phyloP scores from a whole-genome alignment of 1,140 invertebrate genomes.

The Psilanteris sp. region DNA sequence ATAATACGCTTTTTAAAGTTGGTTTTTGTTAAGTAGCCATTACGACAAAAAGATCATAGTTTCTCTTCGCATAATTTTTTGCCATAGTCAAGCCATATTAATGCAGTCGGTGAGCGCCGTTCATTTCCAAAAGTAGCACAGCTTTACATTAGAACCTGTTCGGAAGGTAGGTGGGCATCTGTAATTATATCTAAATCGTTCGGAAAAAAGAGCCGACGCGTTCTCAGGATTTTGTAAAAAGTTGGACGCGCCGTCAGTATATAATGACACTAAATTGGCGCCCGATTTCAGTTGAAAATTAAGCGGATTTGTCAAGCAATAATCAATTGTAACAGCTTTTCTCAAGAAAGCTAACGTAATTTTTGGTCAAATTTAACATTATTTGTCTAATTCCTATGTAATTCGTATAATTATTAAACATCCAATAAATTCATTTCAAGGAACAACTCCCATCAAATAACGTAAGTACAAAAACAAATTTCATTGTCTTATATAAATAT shows the following conservation, averaged over 20 bases:
- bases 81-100: conserved; percentile 27
- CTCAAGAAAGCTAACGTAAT: no score
- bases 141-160: conserved; percentile 59
- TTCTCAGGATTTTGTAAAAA: conserved; percentile 58
- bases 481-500: no score
- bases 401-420: no score
- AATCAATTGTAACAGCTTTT: background rate
- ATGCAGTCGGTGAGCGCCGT: conserved; percentile 21
- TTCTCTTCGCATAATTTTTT: conserved; percentile 36
- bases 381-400: no score
- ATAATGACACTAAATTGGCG: conserved; percentile 78
- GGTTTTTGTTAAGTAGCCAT: conserved; percentile 44
- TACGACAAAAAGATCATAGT: conserved; percentile 34
- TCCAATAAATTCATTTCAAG: no score
- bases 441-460: no score
- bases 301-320: conserved; percentile 18
- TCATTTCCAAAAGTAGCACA: conserved; percentile 57
- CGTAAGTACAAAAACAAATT: no score
- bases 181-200: conserved; percentile 73
- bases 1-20: conserved; percentile 48
- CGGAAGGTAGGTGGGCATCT: conserved; percentile 61
- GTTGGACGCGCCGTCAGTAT: conserved; percentile 65
- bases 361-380: no score
- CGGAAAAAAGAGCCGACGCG: conserved; percentile 66
- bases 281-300: conserved; percentile 44